Evolutionary conservation across 2,888 invertebrate genomes (phyloP), one percentile per base, ranked within the genome.

Genomic region (Dorcus hopei): DNA sequence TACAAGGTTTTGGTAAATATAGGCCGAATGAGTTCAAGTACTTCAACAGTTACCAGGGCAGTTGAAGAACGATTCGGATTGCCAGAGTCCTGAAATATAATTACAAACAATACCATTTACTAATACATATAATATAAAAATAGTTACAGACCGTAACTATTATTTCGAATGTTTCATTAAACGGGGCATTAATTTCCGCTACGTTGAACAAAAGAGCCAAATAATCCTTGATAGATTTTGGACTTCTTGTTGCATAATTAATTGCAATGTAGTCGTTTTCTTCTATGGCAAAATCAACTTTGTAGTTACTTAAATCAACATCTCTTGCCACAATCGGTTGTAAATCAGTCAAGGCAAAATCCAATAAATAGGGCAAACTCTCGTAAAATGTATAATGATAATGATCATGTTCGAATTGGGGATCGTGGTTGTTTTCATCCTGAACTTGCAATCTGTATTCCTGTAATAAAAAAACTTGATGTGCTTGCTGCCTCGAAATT

Each of bases 331-430:
- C 16, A 7, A 50, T 54, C 16, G 16, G 16, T 39, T 54, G 42
- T 14, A 41, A 58, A 6, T 53, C 42, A 9, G 11, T 53, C 23
- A 58, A 49, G 38, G 52, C 53, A 14, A 49, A 43, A 16, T 58
- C 54, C 3, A 48, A 45, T 11, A n/a, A 23, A 39, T 41, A n/a
- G 4, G 58, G 58, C 14, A 58, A 43, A 4, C 9, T 38, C 16
- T 54, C 50, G 50, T 43, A 58, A 38, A 58, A 54, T 16, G 39
- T 9, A 39, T 41, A 58, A 19, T 47, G 1, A 40, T 54, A 58
- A 7, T 43, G 33, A 16, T 38, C 39, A n/a, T 38, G 38, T 23
- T 50, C 52, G 43, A 54, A 58, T 3, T 16, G 19, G 9, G 54
- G 40, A 33, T 23, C 38, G 26, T 49, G 43, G 16, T 54, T 54